These are phyloP conservation scores for Sitta europaea DNA, from an alignment of 2,113 vertebrate species.

Conservation along the genomic window DNA sequence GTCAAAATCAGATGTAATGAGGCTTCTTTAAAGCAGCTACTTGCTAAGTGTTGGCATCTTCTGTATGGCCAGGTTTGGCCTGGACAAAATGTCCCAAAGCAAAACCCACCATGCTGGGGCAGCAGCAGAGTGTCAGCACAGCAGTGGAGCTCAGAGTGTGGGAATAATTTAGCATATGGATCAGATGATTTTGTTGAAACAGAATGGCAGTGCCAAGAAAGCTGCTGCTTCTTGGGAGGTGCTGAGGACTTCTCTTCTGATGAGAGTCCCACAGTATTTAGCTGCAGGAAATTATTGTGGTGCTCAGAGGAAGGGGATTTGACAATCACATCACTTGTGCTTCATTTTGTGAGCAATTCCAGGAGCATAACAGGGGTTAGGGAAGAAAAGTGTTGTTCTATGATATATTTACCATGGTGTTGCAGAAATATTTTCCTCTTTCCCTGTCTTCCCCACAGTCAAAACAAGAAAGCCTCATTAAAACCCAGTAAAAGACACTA, in stretches of 20 bases:
- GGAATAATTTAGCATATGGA: conserved; percentile 24
- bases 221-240: not conserved
- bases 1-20: not conserved
- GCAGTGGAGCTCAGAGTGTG: not conserved
- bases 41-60: not conserved
- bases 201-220: not conserved
- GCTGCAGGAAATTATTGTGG: not conserved
- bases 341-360: not conserved
- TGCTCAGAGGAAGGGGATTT: not conserved
- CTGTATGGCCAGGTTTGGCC: not conserved
- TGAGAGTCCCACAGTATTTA: not conserved
- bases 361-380: not conserved
- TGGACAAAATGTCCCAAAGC: not conserved
- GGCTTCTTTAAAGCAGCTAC: not conserved
- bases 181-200: not conserved
- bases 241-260: not conserved
- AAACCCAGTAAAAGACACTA: not conserved
- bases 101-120: not conserved
- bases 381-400: not conserved
- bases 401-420: not conserved
- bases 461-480: not conserved
- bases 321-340: not conserved
- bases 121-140: not conserved
- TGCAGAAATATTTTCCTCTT: not conserved
- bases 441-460: not conserved